These are phyloP conservation scores for Phoxinus dragarum DNA, from an alignment of 2,797 vertebrate species.

Conservation along the genomic window DNA sequence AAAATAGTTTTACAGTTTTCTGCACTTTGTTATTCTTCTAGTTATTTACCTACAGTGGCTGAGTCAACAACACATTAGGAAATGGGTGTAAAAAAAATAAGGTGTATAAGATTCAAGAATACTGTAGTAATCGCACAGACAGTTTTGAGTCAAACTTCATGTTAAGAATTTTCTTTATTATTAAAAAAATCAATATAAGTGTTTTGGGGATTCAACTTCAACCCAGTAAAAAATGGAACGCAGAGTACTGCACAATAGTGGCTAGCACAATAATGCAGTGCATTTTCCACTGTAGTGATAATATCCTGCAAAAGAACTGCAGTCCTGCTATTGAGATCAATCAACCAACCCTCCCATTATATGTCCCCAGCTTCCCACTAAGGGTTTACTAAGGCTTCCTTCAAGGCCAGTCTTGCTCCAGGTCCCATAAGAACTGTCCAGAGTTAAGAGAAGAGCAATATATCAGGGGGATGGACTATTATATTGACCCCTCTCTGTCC, in stretches of 20 bases:
- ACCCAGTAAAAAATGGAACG: conserved; percentile 74
- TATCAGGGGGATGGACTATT: conserved; percentile 62
- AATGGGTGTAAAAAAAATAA: background rate
- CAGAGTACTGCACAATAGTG: conserved; percentile 66
- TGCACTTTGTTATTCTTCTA: background rate
- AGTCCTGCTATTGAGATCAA: conserved; percentile 69
- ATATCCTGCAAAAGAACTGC: conserved; percentile 67
- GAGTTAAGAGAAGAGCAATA: conserved; percentile 62
- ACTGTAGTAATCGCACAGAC: conserved; percentile 26
- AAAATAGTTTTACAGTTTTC: background rate
- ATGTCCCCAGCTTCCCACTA: conserved; percentile 62
- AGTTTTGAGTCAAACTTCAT: conserved; percentile 58
- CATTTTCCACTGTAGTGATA: conserved; percentile 59
- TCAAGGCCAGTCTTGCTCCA: conserved; percentile 58
- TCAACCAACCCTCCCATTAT: conserved; percentile 65
- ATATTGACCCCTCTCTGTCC: conserved; percentile 58
- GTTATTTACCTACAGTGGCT: too few species aligned
- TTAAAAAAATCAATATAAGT: conserved; percentile 53
- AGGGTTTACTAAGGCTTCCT: conserved; percentile 63
- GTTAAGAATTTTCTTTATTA: conserved; percentile 72
- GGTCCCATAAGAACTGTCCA: conserved; percentile 63
- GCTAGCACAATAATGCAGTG: conserved; percentile 64
- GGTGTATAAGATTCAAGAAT: background rate
- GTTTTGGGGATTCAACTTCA: conserved; percentile 60
- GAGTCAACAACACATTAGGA: background rate